Evolutionary conservation across 1,140 invertebrate genomes (phyloP), one percentile per base, ranked within the genome.

Genomic region (Zeugodacus cucurbitae): DNA sequence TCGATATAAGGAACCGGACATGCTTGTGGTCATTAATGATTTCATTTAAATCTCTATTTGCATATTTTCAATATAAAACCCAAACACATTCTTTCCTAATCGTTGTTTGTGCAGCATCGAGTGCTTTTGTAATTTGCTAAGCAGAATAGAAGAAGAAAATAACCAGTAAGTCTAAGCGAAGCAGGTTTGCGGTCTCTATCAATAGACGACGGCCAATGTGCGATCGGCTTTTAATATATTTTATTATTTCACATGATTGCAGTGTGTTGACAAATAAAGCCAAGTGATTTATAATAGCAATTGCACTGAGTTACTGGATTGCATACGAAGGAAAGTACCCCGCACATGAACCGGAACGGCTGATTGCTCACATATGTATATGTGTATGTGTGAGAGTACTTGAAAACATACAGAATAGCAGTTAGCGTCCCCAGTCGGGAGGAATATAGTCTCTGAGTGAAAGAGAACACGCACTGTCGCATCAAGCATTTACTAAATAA

Each of bases 251-350:
- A 41, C 67, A 74, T 74, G 34, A 74, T 74, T 74, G 34, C 20
- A 41, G 67, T 37, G 17, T 32, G 67, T 32, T 32, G 67, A 74
- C 67, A 74, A 74, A 74, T 74, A 41, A 74, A 70, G 44, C 87
- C 59, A 48, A 82, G 87, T 88, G 87, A 88, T 88, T 88, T 88
- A 88, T 88, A 88, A 62, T 86, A 37, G 87, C 58, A 88, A 88
- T 88, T 88, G 85, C 85, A 59, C 44, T 88, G 87, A 78, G 34
- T 85, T 88, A 88, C 62, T 88, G 62, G 78, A 88, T 88, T 82
- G 59, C 87, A 67, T 74, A n/a, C 67, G 67, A 34, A 5, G 34
- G 32, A 44, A 57, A 54, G 32, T 59, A 54, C 82, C 82, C 8
- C 82, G 44, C 32, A 86, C 32, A 74, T 22, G 67, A 74, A 74